phyloP scores from a whole-genome alignment of 2,888 invertebrate genomes.

The Dasysyrphus tricinctus region DNA sequence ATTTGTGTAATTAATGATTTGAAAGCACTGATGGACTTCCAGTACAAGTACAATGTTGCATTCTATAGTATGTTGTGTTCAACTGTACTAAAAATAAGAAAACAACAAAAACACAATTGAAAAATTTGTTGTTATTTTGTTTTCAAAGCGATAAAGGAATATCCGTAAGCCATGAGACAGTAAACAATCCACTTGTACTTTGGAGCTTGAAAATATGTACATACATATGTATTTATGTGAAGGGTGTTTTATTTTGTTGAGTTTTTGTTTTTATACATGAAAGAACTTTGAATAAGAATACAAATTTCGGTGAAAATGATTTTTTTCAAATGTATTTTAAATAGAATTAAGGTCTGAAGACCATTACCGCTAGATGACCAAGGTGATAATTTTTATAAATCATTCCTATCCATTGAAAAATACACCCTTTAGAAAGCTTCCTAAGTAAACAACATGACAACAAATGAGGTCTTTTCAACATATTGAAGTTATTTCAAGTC shows the following conservation, averaged over 20 bases:
- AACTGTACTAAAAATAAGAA: constrained; percentile 8
- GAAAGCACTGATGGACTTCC: constrained; percentile 5
- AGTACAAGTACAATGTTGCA: constrained; percentile 35
- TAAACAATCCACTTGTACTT: constrained; percentile 30
- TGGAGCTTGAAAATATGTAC: not conserved
- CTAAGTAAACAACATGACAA: not conserved
- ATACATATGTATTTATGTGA: too few relatives aligned
- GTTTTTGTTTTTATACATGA: not conserved
- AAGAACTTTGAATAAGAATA: not conserved
- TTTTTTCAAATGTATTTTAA: too few relatives aligned
- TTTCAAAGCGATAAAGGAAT: constrained; percentile 4
- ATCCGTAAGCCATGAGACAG: constrained; percentile 1
- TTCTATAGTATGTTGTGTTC: not conserved
- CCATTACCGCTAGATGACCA: too few relatives aligned
- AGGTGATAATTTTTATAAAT: too few relatives aligned
- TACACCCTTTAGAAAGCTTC: not conserved
- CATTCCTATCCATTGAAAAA: not conserved
- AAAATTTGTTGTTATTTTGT: not conserved
- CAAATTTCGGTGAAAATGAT: too few relatives aligned
- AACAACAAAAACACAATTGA: constrained; percentile 25
- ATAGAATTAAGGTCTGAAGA: too few relatives aligned
- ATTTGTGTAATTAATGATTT: constrained; percentile 44
- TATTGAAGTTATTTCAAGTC: not conserved
- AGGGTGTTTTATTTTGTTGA: not conserved
- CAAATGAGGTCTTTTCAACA: not conserved